Base-by-base conservation (phyloP, 2,888 invertebrate species). In the Aproaerema taeniolella region DNA sequence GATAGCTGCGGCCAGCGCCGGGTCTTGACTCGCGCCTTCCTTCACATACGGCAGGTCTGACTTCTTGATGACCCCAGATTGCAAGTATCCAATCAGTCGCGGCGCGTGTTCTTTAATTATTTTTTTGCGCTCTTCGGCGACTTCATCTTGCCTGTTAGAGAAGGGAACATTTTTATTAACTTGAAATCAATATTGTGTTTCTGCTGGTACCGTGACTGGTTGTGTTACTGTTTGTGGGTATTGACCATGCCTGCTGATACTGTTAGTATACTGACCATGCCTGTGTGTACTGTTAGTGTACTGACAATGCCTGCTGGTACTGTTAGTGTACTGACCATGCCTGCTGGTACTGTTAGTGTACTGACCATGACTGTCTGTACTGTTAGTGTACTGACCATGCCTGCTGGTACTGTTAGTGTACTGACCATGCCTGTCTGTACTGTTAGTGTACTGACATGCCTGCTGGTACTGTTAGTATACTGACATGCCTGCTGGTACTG, bases 91-190 rank as follows among this genome's bases (percentile, higher is more conserved):
- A 2, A 90, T 60, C 0, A 91, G 58, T 9, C 83, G 72, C 0
- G 88, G 77, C 0, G 75, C 90, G 61, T 91, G 91, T 38, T 88
- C 86, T 13, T 73, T 61, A n/a, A 91, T 55, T 52, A 91, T 78
- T 42, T 74, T 72, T 33, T 82, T 55, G 8, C 91, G 79, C 52
- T 91, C 91, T 20, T 81, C 68, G 7, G 86, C 72, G n/a, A 90
- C 86, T 52, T 90, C 76, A 30, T 63, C 52, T 15, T 57, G 58
- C 78, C 90, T 90, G 62, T 2, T 46, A 35, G 28, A 15, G 4
- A 34, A 42, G n/a, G n/a, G n/a, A 1, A 25, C 9, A 8, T 14
- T 11, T 10, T 12, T 5, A 20, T 8, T 20, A 20, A 6, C 20
- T 20, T 20, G 5, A 20, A 20, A 20, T 4, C 20, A 6, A 4